phyloP scores from a whole-genome alignment of 2,797 vertebrate species.

The Mus minutoides region DNA sequence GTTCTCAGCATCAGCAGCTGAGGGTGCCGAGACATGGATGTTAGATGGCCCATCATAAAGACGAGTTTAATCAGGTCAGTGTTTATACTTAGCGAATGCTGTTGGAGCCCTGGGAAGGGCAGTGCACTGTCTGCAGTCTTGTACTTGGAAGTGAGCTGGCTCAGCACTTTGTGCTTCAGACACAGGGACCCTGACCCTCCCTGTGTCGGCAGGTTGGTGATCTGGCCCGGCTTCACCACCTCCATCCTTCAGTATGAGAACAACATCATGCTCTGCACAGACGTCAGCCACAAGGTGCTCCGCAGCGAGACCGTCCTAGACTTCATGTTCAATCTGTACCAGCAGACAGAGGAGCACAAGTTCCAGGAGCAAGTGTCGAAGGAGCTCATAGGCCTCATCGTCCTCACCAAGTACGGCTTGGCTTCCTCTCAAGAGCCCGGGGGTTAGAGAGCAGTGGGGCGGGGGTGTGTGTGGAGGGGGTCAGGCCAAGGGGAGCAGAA shows the following conservation, averaged over 20 bases:
- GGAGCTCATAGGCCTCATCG: conserved; percentile 93
- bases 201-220: conserved; percentile 90
- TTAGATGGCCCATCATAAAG: neutral
- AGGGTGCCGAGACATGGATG: neutral
- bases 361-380: conserved; percentile 92
- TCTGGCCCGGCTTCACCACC: conserved; percentile 95
- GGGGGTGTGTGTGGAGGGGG: too few relatives aligned
- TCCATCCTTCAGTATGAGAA: conserved; percentile 95
- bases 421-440: neutral
- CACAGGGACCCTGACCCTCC: neutral
- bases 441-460: neutral
- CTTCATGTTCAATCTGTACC: conserved; percentile 90
- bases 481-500: neutral
- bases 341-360: conserved; percentile 87
- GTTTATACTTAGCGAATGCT: fast-evolving
- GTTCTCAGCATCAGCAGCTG: neutral
- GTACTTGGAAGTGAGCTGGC: neutral
- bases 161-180: neutral
- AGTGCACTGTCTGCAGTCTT: neutral
- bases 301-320: conserved; percentile 96
- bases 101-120: neutral
- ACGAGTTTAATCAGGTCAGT: neutral
- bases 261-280: conserved; percentile 94
- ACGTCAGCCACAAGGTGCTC: conserved; percentile 96
- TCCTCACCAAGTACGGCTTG: conserved; percentile 94